Evolutionary conservation across 2,888 invertebrate genomes (phyloP).

Genomic region (Amiota communis): DNA sequence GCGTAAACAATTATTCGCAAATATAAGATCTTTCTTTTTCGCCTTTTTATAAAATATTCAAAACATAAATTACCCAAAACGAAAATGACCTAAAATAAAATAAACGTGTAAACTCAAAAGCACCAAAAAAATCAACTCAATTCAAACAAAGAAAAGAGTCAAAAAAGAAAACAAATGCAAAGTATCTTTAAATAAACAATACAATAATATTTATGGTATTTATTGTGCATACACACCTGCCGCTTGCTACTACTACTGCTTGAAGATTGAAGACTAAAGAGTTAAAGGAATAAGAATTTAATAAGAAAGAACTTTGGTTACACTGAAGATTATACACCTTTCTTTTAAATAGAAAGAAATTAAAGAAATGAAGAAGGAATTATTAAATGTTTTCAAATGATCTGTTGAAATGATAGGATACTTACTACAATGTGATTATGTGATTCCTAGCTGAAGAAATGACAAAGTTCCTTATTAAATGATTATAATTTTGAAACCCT

Average conservation of each 20-base stretch:
- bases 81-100: conserved; percentile 19
- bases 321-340: too few species aligned
- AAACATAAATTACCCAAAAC: not conserved
- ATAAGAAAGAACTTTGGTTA: too few species aligned
- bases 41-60: not conserved
- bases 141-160: not conserved
- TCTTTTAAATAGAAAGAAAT: too few species aligned
- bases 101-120: not conserved
- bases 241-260: not conserved
- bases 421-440: too few species aligned
- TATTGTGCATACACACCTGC: conserved; percentile 11
- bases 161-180: conserved; percentile 8
- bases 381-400: too few species aligned
- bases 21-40: not conserved
- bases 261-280: not conserved
- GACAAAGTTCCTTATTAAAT: too few species aligned
- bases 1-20: conserved; percentile 1
- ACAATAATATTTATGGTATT: conserved; percentile 16
- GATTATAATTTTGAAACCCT: too few species aligned
- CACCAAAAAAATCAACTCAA: not conserved
- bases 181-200: conserved; percentile 8
- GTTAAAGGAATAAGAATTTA: too few species aligned
- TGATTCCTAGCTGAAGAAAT: too few species aligned
- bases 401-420: too few species aligned
- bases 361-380: too few species aligned